Evolutionary conservation across 1,140 invertebrate species (phyloP).

Genomic region (Lucilia cuprina): DNA sequence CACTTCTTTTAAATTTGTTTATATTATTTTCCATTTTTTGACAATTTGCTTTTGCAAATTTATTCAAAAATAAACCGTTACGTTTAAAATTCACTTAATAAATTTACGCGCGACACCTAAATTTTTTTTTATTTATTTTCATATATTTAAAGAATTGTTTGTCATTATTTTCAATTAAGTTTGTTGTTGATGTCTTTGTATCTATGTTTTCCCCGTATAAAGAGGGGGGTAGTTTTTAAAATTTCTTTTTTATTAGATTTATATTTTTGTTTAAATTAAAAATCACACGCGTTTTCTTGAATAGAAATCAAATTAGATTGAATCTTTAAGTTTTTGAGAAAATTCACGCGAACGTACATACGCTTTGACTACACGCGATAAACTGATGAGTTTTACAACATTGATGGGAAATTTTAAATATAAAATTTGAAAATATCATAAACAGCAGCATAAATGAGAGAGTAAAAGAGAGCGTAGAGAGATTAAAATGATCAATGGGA

Average conservation of each 20-base stretch:
- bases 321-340: not conserved
- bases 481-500: not conserved
- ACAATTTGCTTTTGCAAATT: not conserved
- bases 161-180: not conserved
- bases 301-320: not conserved
- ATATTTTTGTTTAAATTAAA: not conserved
- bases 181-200: not conserved
- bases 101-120: not conserved
- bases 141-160: not conserved
- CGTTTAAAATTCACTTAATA: not conserved
- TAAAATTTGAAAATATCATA: not conserved
- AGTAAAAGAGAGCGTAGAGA: not conserved
- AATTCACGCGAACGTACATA: not conserved
- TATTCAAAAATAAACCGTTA: not conserved
- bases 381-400: not conserved
- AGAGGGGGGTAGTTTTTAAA: not conserved
- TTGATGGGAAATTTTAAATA: not conserved
- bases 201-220: not conserved
- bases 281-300: not conserved
- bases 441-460: not conserved
- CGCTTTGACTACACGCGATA: not conserved
- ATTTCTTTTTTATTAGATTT: not conserved
- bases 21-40: not conserved
- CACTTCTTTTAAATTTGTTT: not conserved
- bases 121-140: not conserved